Evolutionary conservation across 2,797 vertebrate genomes (phyloP), one percentile per base, ranked within the genome.

Genomic region (Dendrocincla tyrannina): DNA sequence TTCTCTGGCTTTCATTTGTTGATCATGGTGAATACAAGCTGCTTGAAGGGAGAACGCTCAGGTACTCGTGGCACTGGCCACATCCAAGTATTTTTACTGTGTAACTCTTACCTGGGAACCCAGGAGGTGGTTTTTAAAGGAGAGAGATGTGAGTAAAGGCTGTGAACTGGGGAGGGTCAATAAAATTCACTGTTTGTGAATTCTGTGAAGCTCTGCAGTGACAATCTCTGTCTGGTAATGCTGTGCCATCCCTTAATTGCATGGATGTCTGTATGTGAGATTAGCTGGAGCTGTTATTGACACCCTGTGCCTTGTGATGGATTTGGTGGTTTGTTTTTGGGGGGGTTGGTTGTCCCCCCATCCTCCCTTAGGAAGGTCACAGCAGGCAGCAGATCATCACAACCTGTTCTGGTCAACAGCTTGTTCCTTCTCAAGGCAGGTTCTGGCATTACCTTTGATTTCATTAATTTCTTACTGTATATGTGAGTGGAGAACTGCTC

Each of bases 401-500:
- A 94, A 86, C 90, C 66, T 88, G 72, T 15, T 47, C 89, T 96
- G 17, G 41, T 79, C 72, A 50, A 50, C 86, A 92, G 89, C 93
- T 96, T 42, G 23, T 93, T 97, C 93, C 93, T 96, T 96, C 85
- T 94, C 93, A 92, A 95, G 96, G 94, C 97, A 96, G 91, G 92
- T 93, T 96, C 76, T 93, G 95, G 90, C 90, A 94, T 97, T 96
- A 94, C 75, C 85, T 97, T 96, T 91, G 96, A 74, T 96, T 93
- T 97, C 97, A 97, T 97, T 97, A 95, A 97, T 97, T 98, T 96
- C 94, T 97, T 96, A 87, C 77, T 97, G 91, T 96, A 83, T 92
- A 23, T 96, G 90, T 92, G 95, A 85, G 92, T 94, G 94, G 93
- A 97, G 97, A 97, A 97, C 95, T 97, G 95, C 97, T 98, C 94